phyloP scores from a whole-genome alignment of 2,888 invertebrate genomes.

The Drosophila neotestacea region DNA sequence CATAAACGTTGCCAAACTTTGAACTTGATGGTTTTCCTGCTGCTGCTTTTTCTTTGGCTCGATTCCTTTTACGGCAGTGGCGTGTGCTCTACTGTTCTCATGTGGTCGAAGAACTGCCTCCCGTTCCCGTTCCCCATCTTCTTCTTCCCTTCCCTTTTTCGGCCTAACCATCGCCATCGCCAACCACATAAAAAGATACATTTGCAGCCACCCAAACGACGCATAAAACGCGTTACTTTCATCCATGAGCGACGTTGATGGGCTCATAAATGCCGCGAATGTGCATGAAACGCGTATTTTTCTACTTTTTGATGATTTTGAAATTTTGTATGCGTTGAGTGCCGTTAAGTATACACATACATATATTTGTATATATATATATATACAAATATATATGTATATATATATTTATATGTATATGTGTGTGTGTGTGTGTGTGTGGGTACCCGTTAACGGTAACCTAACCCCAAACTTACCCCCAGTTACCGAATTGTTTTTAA shows the following conservation, averaged over 20 bases:
- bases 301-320: constrained; percentile 82
- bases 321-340: constrained; percentile 82
- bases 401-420: constrained; percentile 16
- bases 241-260: constrained; percentile 82
- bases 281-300: constrained; percentile 82
- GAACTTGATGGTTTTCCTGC: constrained; percentile 79
- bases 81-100: constrained; percentile 65
- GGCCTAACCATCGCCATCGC: constrained; percentile 11
- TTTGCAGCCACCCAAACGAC: constrained; percentile 81
- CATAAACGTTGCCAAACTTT: constrained; percentile 82
- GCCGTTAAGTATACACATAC: constrained; percentile 69
- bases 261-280: constrained; percentile 83
- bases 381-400: background rate
- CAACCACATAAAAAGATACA: constrained; percentile 79
- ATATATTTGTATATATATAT: background rate
- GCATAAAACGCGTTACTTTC: constrained; percentile 82
- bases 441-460: constrained; percentile 64
- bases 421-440: constrained; percentile 12
- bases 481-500: constrained; percentile 76
- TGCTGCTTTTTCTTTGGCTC: constrained; percentile 18
- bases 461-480: constrained; percentile 65
- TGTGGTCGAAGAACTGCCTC: constrained; percentile 39
- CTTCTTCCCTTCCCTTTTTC: background rate
- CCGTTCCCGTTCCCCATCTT: background rate
- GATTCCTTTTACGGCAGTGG: constrained; percentile 70